Conservation (phyloP, 2,113 vertebrate genomes). For the Rhabdornis inornatus region DNA sequence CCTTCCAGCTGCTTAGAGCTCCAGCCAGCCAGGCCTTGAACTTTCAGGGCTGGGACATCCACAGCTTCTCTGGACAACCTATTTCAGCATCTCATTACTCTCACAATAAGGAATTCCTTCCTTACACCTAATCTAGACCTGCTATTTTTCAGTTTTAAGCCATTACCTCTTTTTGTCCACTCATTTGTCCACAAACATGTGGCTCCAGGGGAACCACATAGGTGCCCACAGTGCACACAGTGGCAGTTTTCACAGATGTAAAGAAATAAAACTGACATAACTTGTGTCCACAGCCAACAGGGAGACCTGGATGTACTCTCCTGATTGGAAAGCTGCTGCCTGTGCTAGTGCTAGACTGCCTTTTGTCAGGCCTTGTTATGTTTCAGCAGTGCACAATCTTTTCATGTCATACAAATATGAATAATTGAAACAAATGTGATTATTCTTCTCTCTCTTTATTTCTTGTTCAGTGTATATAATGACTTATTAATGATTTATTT, state of each 20-base stretch:
- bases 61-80: background rate
- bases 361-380: background rate
- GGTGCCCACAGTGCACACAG: too few species aligned
- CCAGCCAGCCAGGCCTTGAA: background rate
- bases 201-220: accelerated
- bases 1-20: background rate
- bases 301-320: background rate
- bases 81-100: background rate
- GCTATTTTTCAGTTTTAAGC: background rate
- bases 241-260: accelerated
- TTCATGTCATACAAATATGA: conserved; percentile 43
- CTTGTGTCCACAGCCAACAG: background rate
- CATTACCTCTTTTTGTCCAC: background rate
- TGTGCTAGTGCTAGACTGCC: background rate
- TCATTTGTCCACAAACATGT: accelerated
- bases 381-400: background rate
- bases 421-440: conserved; percentile 47
- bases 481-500: conserved; percentile 34
- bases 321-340: background rate
- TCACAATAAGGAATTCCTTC: background rate
- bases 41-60: background rate
- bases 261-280: background rate
- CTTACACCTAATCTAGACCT: too few species aligned
- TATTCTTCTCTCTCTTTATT: conserved; percentile 17
- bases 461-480: background rate